phyloP scores from a whole-genome alignment of 1,140 invertebrate genomes.

The Orussus abietinus region DNA sequence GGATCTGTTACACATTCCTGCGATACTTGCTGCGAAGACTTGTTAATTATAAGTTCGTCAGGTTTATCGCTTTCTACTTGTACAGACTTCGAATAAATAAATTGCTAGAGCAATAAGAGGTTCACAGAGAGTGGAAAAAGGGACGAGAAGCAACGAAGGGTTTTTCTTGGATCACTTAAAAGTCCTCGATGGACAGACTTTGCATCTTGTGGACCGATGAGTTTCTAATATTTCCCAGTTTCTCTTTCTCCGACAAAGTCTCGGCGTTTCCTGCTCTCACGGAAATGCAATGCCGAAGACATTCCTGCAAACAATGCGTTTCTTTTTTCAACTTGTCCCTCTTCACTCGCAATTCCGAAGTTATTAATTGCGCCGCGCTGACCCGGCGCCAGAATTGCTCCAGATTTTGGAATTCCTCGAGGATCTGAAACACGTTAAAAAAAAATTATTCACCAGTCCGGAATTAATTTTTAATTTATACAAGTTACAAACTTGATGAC shows the following conservation, averaged over 20 bases:
- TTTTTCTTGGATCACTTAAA: too few species aligned
- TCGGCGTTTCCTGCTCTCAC: too few species aligned
- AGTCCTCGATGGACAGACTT: too few species aligned
- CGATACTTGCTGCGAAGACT: background rate
- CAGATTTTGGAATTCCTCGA: slow-evolving; percentile 14
- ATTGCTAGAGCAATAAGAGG: too few species aligned
- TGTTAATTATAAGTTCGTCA: background rate
- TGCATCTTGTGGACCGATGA: too few species aligned
- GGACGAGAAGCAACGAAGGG: too few species aligned
- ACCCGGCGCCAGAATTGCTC: slow-evolving; percentile 25
- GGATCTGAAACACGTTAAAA: slow-evolving; percentile 15
- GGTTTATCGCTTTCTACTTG: slow-evolving; percentile 6
- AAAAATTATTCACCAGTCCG: too few species aligned
- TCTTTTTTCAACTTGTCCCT: slow-evolving; percentile 15
- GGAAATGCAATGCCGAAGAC: slow-evolving; percentile 16
- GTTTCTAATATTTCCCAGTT: too few species aligned
- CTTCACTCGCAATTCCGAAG: slow-evolving; percentile 16
- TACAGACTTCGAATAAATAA: slow-evolving; percentile 13
- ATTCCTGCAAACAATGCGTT: slow-evolving; percentile 13
- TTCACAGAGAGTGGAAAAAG: too few species aligned
- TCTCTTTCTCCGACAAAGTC: too few species aligned
- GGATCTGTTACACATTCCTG: background rate
- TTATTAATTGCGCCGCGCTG: slow-evolving; percentile 9
- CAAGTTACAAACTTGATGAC: background rate
- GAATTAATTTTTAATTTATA: background rate